A percentile compares a stretch with the other conserved stretches of the same genome.
These are phyloP conservation scores for Calliphora vomitoria DNA, from an alignment of 2,888 invertebrate species.

Conservation along the genomic window DNA sequence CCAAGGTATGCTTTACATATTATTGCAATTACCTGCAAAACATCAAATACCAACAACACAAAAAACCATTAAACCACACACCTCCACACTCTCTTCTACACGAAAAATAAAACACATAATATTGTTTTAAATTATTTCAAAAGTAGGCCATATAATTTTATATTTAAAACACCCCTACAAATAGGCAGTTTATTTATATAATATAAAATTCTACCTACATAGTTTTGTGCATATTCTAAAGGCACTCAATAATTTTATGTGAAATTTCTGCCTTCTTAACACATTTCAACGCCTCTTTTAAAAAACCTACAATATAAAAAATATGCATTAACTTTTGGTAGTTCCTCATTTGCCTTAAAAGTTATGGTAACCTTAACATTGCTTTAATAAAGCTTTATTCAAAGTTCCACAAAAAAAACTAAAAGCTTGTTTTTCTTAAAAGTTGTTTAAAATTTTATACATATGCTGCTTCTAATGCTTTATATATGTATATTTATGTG, in stretches of 20 bases:
- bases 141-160: constrained; percentile 1
- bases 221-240: background rate
- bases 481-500: background rate
- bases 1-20: constrained; percentile 4
- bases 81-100: background rate
- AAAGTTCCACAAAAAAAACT: background rate
- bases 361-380: too few relatives aligned
- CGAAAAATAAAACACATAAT: too few relatives aligned
- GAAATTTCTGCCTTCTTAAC: too few relatives aligned
- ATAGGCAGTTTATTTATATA: background rate
- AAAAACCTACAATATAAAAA: too few relatives aligned
- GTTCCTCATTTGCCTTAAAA: too few relatives aligned
- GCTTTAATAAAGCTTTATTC: background rate
- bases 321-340: background rate
- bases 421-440: background rate
- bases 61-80: background rate
- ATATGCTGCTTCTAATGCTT: background rate
- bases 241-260: too few relatives aligned
- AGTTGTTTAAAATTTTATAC: background rate
- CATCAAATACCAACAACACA: background rate
- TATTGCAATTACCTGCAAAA: constrained; percentile 3
- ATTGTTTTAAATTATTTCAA: background rate
- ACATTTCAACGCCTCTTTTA: background rate
- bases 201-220: background rate
- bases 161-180: background rate